Percentiles rank a stretch among this genome's conserved stretches.
Conservation (phyloP, 1,140 invertebrate genomes). For the Zaprionus tsacasi region DNA sequence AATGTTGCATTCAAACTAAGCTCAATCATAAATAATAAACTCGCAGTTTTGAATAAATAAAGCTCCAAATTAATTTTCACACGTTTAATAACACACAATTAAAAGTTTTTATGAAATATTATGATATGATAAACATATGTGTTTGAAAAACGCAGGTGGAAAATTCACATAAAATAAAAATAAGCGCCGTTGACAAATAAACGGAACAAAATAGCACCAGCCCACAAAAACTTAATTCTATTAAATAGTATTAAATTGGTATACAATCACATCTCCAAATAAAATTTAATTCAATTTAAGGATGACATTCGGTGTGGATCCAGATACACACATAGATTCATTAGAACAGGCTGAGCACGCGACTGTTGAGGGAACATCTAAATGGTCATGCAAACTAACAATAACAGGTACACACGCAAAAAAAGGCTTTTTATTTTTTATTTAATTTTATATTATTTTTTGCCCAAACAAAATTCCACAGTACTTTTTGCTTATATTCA, state of each 20-base stretch:
- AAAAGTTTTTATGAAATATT: not conserved
- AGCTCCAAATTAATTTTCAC: too few species aligned
- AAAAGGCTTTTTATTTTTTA: constrained; percentile 17
- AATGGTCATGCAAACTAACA: constrained; percentile 99
- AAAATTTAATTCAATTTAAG: constrained; percentile 85
- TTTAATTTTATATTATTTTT: constrained; percentile 25
- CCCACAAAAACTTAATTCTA: not conserved
- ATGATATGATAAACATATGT: too few species aligned
- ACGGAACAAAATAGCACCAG: not conserved
- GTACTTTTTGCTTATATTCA: not conserved
- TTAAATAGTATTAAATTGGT: not conserved
- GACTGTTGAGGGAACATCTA: constrained; percentile 99
- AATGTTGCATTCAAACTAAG: not conserved
- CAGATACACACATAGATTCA: constrained; percentile 99
- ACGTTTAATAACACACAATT: too few species aligned
- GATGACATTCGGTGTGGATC: constrained; percentile 98
- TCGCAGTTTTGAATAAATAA: too few species aligned
- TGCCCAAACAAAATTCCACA: not conserved
- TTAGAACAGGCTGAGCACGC: constrained; percentile 98
- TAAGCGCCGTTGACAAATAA: not conserved
- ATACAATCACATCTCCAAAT: constrained; percentile 26
- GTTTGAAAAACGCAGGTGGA: too few species aligned
- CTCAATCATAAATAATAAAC: not conserved
- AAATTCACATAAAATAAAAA: not conserved
- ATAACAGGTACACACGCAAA: constrained; percentile 93